phyloP scores from a whole-genome alignment of 2,113 vertebrate genomes.

The Tenebrosternarchus preto region DNA sequence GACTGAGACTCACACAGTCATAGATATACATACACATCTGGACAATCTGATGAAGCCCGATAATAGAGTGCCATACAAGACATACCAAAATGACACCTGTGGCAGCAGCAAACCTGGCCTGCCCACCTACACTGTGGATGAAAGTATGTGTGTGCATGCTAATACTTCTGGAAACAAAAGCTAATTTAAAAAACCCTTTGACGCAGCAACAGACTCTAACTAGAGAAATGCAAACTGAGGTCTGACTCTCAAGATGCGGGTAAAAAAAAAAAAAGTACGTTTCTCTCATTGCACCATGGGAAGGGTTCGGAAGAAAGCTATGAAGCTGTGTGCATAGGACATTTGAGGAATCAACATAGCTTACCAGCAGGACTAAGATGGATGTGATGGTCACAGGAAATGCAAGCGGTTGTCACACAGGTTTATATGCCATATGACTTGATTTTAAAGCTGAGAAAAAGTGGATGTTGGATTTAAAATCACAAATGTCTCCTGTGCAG shows the following conservation, averaged over 20 bases:
- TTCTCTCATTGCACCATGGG: too few species aligned
- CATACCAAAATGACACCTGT: not conserved
- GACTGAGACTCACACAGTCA: conserved; percentile 38
- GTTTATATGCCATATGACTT: too few species aligned
- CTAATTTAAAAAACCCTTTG: conserved; percentile 34
- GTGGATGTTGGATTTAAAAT: too few species aligned
- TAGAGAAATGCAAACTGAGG: conserved; percentile 30
- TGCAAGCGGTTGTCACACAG: too few species aligned
- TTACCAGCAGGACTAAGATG: too few species aligned
- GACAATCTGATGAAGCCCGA: conserved; percentile 14
- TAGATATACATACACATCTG: conserved; percentile 1
- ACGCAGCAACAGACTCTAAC: not conserved
- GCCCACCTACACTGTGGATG: conserved; percentile 31
- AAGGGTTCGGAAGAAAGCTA: too few species aligned
- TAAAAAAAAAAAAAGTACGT: too few species aligned
- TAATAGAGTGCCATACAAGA: not conserved
- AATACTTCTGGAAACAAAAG: conserved; percentile 36
- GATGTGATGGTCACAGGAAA: too few species aligned
- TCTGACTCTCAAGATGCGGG: not conserved
- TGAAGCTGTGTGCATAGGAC: too few species aligned
- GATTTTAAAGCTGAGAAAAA: too few species aligned
- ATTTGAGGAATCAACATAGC: too few species aligned
- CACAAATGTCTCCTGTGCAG: too few species aligned
- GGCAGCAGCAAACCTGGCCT: conserved; percentile 1
- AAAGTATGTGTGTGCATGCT: conserved; percentile 22